phyloP scores from a whole-genome alignment of 2,797 vertebrate species.

The Pangasius krempfi region DNA sequence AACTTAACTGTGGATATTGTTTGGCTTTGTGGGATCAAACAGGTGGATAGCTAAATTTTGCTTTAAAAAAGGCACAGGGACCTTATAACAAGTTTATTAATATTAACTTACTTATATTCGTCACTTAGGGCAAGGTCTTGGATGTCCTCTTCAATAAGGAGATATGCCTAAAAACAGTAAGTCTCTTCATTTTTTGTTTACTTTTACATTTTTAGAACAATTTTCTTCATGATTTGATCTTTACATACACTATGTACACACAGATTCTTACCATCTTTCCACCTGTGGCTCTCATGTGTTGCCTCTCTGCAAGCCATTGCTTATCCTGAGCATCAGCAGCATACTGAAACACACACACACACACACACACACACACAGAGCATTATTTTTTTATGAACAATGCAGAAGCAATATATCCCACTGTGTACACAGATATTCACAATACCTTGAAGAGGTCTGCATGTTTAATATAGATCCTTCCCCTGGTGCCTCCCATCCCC shows the following conservation, averaged over 20 bases:
- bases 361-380: neutral
- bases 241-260: neutral
- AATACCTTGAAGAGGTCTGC: constrained; percentile 94
- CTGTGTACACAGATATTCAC: constrained; percentile 1
- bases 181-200: neutral
- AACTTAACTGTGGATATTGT: neutral
- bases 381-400: neutral
- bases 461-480: constrained; percentile 97
- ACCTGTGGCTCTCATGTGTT: constrained; percentile 96
- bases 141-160: constrained; percentile 94
- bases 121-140: constrained; percentile 87
- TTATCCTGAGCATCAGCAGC: constrained; percentile 96
- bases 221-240: neutral
- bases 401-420: neutral
- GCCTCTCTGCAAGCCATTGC: constrained; percentile 95
- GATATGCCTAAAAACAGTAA: constrained; percentile 82
- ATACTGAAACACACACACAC: constrained; percentile 77
- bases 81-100: neutral
- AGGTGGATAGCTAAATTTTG: neutral
- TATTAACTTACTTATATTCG: constrained; percentile 86
- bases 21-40: neutral
- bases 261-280: constrained; percentile 91
- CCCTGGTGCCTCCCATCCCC: constrained; percentile 97
- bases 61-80: neutral
- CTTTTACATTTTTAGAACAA: neutral